These are phyloP conservation scores for Drosophila barbarae DNA, from an alignment of 2,888 invertebrate species.

Conservation along the genomic window DNA sequence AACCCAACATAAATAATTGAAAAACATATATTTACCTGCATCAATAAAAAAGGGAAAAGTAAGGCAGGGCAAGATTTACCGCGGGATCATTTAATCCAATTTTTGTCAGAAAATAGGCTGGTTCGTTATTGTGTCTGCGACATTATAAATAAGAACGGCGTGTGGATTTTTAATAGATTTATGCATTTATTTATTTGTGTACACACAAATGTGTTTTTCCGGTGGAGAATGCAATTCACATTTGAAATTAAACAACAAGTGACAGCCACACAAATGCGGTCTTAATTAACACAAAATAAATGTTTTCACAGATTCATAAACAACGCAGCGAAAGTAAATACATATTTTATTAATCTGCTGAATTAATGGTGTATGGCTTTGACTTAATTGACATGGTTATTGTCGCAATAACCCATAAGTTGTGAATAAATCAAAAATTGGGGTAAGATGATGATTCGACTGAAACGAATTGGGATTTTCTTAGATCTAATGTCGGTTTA, in stretches of 20 bases:
- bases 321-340: constrained; percentile 4
- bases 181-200: constrained; percentile 45
- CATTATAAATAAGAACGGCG: constrained; percentile 9
- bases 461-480: constrained; percentile 16
- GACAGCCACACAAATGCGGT: constrained; percentile 17
- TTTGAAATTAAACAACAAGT: constrained; percentile 13
- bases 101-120: neutral
- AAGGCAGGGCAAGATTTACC: neutral
- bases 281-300: constrained; percentile 31
- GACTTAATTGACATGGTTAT: constrained; percentile 56
- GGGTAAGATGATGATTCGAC: neutral
- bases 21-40: neutral
- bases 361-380: constrained; percentile 17
- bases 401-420: constrained; percentile 22
- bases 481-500: constrained; percentile 47
- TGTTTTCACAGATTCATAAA: constrained; percentile 13
- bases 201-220: constrained; percentile 12
- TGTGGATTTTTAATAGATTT: constrained; percentile 25
- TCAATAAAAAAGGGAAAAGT: neutral
- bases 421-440: neutral
- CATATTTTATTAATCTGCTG: constrained; percentile 7
- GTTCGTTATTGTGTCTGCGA: neutral
- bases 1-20: neutral
- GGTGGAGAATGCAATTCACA: constrained; percentile 4
- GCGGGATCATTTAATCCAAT: neutral